A percentile compares a stretch with the other conserved stretches of the same genome.
These are phyloP conservation scores for Triplophysa bombifrons DNA, from an alignment of 2,797 vertebrate genomes.

Conservation along the genomic window DNA sequence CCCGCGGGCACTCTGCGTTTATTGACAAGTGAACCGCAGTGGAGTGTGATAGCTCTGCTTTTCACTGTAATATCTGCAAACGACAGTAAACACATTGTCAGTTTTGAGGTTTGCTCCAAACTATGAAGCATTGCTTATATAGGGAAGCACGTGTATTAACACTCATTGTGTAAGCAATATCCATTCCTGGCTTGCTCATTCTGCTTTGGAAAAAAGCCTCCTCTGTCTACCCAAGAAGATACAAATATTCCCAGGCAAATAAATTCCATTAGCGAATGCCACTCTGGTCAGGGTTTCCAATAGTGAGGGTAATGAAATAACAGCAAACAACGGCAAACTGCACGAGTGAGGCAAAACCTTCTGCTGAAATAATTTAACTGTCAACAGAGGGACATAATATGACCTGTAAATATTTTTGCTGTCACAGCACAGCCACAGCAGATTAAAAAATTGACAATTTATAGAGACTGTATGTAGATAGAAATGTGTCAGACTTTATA, in stretches of 20 bases:
- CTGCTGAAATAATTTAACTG: slow-evolving; percentile 29
- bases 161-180: slow-evolving; percentile 23
- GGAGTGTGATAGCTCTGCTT: not conserved
- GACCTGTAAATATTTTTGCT: slow-evolving; percentile 39
- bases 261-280: slow-evolving; percentile 47
- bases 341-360: slow-evolving; percentile 25
- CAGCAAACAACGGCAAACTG: slow-evolving; percentile 35
- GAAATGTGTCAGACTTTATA: too few species aligned
- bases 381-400: slow-evolving; percentile 13
- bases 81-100: not conserved
- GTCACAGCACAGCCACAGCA: not conserved
- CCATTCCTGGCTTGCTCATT: slow-evolving; percentile 30
- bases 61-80: slow-evolving; percentile 1
- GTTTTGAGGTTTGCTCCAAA: not conserved
- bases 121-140: not conserved
- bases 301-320: slow-evolving; percentile 40
- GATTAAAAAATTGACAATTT: not conserved
- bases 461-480: not conserved
- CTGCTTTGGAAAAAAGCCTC: slow-evolving; percentile 13
- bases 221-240: slow-evolving; percentile 30
- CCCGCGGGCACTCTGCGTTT: not conserved
- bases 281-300: slow-evolving; percentile 42
- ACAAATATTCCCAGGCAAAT: slow-evolving; percentile 32
- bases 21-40: slow-evolving; percentile 18
- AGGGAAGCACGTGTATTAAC: not conserved